These are phyloP conservation scores for Myotis findleyi DNA, from an alignment of 2,797 vertebrate species.

Conservation along the genomic window DNA sequence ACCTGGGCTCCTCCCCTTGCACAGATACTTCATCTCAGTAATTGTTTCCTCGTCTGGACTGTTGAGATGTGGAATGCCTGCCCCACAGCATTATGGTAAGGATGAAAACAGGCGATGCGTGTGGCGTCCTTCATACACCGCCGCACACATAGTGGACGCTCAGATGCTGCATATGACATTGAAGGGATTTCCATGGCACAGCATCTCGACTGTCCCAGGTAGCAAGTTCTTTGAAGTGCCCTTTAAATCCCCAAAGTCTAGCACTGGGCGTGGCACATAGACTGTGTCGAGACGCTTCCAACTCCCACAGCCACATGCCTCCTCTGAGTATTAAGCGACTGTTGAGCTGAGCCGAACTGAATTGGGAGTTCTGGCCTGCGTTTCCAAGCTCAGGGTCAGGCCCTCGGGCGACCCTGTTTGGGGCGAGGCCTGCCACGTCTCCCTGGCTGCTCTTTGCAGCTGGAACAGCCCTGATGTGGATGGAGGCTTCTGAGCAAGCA, in stretches of 20 bases:
- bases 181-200: rapidly evolving
- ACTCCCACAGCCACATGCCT: not conserved
- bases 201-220: not conserved
- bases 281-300: not conserved
- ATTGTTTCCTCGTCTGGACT: not conserved
- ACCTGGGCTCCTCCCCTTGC: not conserved
- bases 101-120: not conserved
- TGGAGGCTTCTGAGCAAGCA: not conserved
- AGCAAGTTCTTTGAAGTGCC: not conserved
- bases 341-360: not conserved
- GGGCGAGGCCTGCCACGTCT: not conserved
- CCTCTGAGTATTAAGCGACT: not conserved
- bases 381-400: not conserved
- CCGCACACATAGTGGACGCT: rapidly evolving
- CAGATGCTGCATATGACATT: rapidly evolving
- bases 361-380: not conserved
- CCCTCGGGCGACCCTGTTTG: not conserved
- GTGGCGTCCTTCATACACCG: rapidly evolving
- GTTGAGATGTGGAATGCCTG: no score
- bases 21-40: not conserved
- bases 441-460: not conserved
- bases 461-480: not conserved
- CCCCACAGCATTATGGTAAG: rapidly evolving
- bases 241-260: not conserved
- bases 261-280: not conserved